These are phyloP conservation scores for Sisyra terminalis DNA, from an alignment of 2,888 invertebrate species.

Conservation along the genomic window DNA sequence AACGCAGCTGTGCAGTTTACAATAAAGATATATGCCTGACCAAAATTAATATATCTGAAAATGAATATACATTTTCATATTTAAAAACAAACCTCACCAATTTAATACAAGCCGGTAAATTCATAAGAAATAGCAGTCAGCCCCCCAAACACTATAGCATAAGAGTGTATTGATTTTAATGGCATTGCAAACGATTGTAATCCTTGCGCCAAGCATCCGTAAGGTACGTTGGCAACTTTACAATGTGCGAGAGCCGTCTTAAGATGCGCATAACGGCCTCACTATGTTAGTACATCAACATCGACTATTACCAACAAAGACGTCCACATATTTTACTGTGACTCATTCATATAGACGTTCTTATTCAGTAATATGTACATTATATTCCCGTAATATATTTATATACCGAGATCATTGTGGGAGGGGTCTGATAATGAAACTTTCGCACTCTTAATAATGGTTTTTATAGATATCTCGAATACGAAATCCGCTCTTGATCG, in stretches of 20 bases:
- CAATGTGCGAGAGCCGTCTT: background rate
- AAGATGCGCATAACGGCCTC: slow-evolving; percentile 3
- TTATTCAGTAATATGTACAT: background rate
- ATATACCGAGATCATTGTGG: background rate
- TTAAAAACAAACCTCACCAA: too few species aligned
- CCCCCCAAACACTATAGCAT: too few species aligned
- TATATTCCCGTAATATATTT: background rate
- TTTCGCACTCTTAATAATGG: slow-evolving; percentile 7
- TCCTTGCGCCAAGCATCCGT: slow-evolving; percentile 17
- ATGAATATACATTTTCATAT: too few species aligned
- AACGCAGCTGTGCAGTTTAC: too few species aligned
- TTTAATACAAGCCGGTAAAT: too few species aligned
- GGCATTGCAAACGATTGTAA: slow-evolving; percentile 22
- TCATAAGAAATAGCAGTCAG: too few species aligned
- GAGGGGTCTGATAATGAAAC: slow-evolving; percentile 6
- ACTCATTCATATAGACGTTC: background rate
- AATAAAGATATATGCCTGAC: too few species aligned
- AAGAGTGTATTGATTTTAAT: slow-evolving; percentile 27
- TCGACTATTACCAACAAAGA: background rate
- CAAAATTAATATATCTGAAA: too few species aligned
- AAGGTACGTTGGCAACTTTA: background rate
- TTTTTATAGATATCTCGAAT: slow-evolving; percentile 6
- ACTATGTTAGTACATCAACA: background rate
- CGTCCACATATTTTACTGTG: background rate
- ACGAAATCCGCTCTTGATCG: slow-evolving; percentile 3